Base-by-base conservation (phyloP, 2,888 invertebrate species). In the Amiota mariae region DNA sequence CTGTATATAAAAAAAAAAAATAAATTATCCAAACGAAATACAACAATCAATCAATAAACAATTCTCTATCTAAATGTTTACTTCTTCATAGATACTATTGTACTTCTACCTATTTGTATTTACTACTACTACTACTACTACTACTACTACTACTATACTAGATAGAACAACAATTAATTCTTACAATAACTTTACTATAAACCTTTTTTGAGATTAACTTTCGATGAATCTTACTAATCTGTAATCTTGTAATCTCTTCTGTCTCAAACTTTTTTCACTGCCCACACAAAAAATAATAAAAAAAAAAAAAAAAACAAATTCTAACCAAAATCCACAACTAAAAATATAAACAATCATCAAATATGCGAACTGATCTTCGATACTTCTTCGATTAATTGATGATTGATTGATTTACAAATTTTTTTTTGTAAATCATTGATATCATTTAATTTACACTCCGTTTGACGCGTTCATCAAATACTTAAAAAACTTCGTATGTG, bases 181-280 rank as follows among this genome's bases (percentile, higher is more conserved):
- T 36, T 36, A 36, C 36, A 36, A 36, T 36, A 36, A n/a, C n/a
- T 6, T 36, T 36, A 36, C 36, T 36, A 36, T 36, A 36, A 6
- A 36, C 36, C 36, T 6, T 36, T 36, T 6, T 36, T 36, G 36
- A 36, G 36, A 36, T 36, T 6, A 36, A 36, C 36, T 36, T 2
- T 36, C 36, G 36, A 36, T 47, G 48, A 48, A 66, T 48, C 48
- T 66, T 66, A 66, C 64, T 66, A 66, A 66, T 66, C 64, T 48
- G 64, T 83, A 82, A 36, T 36, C 36, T 83, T 78, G 77, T 83
- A 83, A 66, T 66, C 64, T 83, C 83, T 83, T 83, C 83, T 82
- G 83, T 83, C 84, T 83, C 81, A 82, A 83, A 83, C 82, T 82
- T 84, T 76, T 84, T 82, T 83, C 81, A 82, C 82, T 81, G 81